phyloP scores from a whole-genome alignment of 2,113 vertebrate genomes.

The Thymallus thymallus region DNA sequence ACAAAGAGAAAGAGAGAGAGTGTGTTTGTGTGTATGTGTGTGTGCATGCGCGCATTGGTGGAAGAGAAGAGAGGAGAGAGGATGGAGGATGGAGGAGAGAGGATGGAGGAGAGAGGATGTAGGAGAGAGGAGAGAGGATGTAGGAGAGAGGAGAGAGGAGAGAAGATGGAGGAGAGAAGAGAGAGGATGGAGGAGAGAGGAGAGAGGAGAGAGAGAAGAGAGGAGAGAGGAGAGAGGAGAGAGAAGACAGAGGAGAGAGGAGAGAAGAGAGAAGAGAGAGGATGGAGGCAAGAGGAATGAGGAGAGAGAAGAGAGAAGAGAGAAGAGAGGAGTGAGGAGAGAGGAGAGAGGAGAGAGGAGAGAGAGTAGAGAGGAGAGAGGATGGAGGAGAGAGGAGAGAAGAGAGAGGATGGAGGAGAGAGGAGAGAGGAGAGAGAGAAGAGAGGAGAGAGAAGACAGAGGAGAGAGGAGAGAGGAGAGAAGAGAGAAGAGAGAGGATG shows the following conservation, averaged over 20 bases:
- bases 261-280: fast-evolving
- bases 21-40: too few species aligned
- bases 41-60: too few species aligned
- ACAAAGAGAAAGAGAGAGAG: too few species aligned
- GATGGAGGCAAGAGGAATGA: fast-evolving
- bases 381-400: fast-evolving
- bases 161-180: fast-evolving
- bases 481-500: too few species aligned
- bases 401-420: fast-evolving
- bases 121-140: too few species aligned
- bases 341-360: fast-evolving
- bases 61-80: too few species aligned
- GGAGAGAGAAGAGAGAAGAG: fast-evolving
- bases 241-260: fast-evolving
- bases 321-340: too few species aligned
- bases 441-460: fast-evolving
- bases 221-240: too few species aligned
- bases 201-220: too few species aligned
- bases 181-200: too few species aligned
- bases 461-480: too few species aligned
- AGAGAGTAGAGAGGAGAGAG: fast-evolving
- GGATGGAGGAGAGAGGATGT: fast-evolving
- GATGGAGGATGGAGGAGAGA: too few species aligned
- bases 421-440: fast-evolving
- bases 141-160: fast-evolving